phyloP scores from a whole-genome alignment of 2,113 vertebrate species.

The Rissa tridactyla region DNA sequence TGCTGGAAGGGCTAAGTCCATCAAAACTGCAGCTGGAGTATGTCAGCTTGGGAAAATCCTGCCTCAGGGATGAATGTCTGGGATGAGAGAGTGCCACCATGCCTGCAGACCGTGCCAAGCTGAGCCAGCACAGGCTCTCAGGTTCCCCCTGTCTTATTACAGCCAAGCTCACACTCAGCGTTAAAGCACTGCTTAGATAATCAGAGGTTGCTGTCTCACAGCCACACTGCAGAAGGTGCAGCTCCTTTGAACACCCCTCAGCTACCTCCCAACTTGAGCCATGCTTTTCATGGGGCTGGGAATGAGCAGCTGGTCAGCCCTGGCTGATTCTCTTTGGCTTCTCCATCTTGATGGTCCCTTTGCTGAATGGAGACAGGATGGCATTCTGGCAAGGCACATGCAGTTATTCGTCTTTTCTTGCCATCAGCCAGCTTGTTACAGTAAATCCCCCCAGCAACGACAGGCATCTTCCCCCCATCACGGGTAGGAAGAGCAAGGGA shows the following conservation, averaged over 20 bases:
- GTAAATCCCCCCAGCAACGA: neutral
- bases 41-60: neutral
- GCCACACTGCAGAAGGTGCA: neutral
- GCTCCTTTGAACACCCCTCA: neutral
- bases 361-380: neutral
- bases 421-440: neutral
- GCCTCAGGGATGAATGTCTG: neutral
- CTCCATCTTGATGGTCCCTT: neutral
- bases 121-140: neutral
- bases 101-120: neutral
- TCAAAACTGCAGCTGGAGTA: neutral
- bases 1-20: neutral
- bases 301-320: neutral
- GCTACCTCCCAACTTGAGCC: neutral
- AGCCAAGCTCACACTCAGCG: neutral
- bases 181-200: neutral
- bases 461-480: neutral
- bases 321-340: fast-evolving
- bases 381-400: neutral
- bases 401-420: neutral
- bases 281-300: neutral
- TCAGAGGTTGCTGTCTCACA: neutral
- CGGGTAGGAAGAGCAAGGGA: neutral
- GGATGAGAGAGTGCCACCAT: neutral
- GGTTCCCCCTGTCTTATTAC: neutral